phyloP scores from a whole-genome alignment of 1,140 invertebrate genomes.

The Diachasmimorpha longicaudata region DNA sequence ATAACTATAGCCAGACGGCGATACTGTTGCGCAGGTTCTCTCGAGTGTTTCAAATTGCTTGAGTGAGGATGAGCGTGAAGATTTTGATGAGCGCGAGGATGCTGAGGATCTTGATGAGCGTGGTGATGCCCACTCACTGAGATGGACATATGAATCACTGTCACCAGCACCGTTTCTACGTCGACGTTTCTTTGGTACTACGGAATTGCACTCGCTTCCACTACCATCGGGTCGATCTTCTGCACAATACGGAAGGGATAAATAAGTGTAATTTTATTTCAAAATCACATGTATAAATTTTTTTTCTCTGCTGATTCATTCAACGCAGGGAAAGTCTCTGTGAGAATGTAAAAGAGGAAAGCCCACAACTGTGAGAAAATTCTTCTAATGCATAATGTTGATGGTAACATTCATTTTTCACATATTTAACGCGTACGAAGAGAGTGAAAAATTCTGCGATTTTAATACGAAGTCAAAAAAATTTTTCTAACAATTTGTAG shows the following conservation, averaged over 20 bases:
- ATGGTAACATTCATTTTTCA: neutral
- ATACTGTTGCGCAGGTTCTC: conserved; percentile 68
- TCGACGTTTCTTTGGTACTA: conserved; percentile 79
- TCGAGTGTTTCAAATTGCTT: conserved; percentile 82
- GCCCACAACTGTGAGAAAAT: neutral
- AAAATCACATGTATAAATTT: neutral
- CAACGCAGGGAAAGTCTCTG: neutral
- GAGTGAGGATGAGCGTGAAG: conserved; percentile 74
- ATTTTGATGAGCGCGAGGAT: conserved; percentile 55
- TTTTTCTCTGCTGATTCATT: neutral
- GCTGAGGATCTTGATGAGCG: conserved; percentile 48
- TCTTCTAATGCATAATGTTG: neutral
- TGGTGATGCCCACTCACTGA: conserved; percentile 58
- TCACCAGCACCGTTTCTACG: conserved; percentile 63
- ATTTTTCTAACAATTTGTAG: neutral
- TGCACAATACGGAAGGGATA: conserved; percentile 26
- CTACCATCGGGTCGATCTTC: conserved; percentile 61
- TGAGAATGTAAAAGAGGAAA: neutral
- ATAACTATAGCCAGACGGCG: conserved; percentile 65
- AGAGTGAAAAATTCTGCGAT: too few species aligned
- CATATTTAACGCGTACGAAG: too few species aligned
- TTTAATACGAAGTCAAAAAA: too few species aligned
- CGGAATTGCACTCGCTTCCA: conserved; percentile 77
- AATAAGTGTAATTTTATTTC: neutral
- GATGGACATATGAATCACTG: conserved; percentile 37